phyloP scores from a whole-genome alignment of 92 coral and sea anemone species.

The Isaurus tuberculatus region DNA sequence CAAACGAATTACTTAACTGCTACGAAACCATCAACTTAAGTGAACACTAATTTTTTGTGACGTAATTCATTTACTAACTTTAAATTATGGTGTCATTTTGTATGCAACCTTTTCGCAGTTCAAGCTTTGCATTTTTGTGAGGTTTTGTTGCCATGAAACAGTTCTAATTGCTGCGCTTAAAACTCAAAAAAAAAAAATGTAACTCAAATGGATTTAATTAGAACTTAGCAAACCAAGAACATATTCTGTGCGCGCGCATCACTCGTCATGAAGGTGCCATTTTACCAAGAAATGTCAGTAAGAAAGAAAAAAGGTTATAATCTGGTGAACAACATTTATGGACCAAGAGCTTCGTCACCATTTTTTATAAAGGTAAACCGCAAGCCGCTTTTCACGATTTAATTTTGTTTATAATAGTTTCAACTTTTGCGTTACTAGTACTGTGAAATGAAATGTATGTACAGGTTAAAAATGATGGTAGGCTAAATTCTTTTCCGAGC shows the following conservation, averaged over 20 bases:
- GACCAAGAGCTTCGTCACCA: constrained; percentile 5
- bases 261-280: constrained; percentile 17
- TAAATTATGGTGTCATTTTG: background rate
- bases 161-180: background rate
- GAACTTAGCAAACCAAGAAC: background rate
- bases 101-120: background rate
- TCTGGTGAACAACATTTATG: constrained; percentile 40
- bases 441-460: too few relatives aligned
- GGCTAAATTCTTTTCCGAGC: background rate
- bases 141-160: background rate
- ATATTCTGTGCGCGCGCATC: background rate
- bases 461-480: too few relatives aligned
- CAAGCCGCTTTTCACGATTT: background rate
- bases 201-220: background rate
- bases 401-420: too few relatives aligned
- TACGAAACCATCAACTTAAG: background rate
- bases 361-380: constrained; percentile 14
- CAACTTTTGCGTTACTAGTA: too few relatives aligned
- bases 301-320: constrained; percentile 21
- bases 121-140: background rate
- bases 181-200: background rate
- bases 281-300: constrained; percentile 28
- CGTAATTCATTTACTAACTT: constrained; percentile 4
- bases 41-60: background rate
- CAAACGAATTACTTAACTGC: background rate